Evolutionary conservation across 1,140 invertebrate genomes (phyloP).

Genomic region (Bombus fervidus): DNA sequence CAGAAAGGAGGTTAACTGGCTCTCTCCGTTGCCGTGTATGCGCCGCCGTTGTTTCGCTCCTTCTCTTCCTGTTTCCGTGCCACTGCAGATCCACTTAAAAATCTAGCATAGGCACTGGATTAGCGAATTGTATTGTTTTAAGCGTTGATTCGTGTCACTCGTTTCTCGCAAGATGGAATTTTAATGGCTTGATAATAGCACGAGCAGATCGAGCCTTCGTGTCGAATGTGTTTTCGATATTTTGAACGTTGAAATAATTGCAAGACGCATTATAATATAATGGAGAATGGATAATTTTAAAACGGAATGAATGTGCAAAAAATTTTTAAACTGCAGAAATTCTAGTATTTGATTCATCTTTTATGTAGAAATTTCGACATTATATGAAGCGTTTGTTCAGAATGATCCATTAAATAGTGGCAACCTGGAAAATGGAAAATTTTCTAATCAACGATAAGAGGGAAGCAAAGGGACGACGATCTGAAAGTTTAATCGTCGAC

Average conservation of each 20-base stretch:
- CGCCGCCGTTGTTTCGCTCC: conserved; percentile 7
- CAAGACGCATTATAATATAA: no score
- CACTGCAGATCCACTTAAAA: conserved; percentile 12
- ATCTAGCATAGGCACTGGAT: conserved; percentile 6
- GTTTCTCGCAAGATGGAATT: not conserved
- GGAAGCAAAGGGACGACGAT: not conserved
- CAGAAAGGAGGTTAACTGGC: conserved; percentile 48
- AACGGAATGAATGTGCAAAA: no score
- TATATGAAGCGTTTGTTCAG: not conserved
- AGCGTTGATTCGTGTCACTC: not conserved
- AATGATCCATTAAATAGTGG: not conserved
- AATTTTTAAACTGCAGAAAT: not conserved
- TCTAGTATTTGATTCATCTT: not conserved
- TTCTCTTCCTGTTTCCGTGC: not conserved
- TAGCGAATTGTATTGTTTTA: not conserved
- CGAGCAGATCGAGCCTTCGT: not conserved
- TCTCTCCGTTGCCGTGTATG: not conserved
- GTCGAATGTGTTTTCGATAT: not conserved
- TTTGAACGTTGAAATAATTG: not conserved
- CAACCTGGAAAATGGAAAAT: not conserved
- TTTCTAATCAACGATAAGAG: not conserved
- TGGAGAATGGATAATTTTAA: no score
- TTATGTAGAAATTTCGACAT: not conserved
- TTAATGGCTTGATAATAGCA: not conserved
- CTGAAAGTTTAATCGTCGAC: not conserved